Conservation (phyloP, 2,797 vertebrate genomes). For the Hirundo rustica region DNA sequence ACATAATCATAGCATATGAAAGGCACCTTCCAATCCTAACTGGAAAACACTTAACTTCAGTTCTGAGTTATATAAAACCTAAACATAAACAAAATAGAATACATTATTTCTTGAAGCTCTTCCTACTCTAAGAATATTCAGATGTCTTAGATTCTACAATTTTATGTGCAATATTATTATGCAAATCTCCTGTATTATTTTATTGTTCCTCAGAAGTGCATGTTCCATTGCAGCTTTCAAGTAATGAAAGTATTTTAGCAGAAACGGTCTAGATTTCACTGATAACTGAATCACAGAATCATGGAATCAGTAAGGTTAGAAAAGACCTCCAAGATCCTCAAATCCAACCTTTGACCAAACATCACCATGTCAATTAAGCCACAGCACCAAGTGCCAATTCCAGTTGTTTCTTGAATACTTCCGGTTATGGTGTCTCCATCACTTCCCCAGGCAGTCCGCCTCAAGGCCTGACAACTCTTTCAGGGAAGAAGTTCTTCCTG, state of each 20-base stretch:
- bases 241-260: not conserved
- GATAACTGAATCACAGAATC: not conserved
- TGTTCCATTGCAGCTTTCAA: not conserved
- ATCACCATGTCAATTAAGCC: not conserved
- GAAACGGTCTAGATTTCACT: not conserved
- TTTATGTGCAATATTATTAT: not conserved
- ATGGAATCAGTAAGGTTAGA: not conserved
- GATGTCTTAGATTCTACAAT: not conserved
- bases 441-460: fast-evolving
- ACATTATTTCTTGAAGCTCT: not conserved
- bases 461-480: not conserved
- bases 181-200: not conserved
- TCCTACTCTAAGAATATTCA: not conserved
- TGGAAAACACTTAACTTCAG: not conserved
- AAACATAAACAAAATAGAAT: not conserved
- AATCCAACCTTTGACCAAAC: not conserved
- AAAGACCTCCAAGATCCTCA: not conserved
- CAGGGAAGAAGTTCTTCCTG: not conserved
- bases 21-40: not conserved
- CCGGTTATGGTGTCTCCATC: no score
- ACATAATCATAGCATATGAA: not conserved
- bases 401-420: not conserved
- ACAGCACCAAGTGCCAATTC: not conserved
- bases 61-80: not conserved
- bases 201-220: not conserved